phyloP scores from a whole-genome alignment of 2,113 vertebrate species.

The Bos javanicus region DNA sequence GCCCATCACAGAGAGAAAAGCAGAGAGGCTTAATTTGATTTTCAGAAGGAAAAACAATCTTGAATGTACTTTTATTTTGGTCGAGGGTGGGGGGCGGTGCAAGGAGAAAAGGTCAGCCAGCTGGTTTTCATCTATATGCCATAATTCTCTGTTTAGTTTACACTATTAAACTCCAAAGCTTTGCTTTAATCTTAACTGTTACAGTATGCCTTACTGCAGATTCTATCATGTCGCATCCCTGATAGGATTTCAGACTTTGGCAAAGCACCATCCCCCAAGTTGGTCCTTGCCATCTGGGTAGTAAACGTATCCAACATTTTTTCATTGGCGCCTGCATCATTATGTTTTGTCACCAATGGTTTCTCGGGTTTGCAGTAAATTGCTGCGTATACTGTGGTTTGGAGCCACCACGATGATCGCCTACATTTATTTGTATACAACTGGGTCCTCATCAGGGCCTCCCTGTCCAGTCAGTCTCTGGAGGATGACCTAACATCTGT shows the following conservation, averaged over 20 bases:
- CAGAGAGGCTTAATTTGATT: constrained; percentile 79
- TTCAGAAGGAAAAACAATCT: constrained; percentile 77
- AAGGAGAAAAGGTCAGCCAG: constrained; percentile 71
- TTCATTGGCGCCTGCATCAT: constrained; percentile 83
- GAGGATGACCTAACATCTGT: constrained; percentile 76
- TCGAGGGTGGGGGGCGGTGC: constrained; percentile 18
- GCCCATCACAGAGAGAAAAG: constrained; percentile 72
- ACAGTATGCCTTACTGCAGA: constrained; percentile 80
- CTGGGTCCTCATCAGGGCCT: constrained; percentile 72
- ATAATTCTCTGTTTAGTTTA: constrained; percentile 86
- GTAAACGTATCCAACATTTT: constrained; percentile 82
- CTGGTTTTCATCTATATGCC: constrained; percentile 82
- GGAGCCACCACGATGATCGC: constrained; percentile 74
- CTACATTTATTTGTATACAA: constrained; percentile 72
- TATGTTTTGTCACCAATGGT: constrained; percentile 83
- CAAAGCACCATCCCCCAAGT: constrained; percentile 76
- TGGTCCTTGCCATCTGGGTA: constrained; percentile 77
- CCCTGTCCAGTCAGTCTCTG: constrained; percentile 35
- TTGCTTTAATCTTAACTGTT: constrained; percentile 83
- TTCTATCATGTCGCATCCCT: constrained; percentile 81
- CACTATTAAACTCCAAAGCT: constrained; percentile 81
- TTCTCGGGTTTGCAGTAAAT: constrained; percentile 82
- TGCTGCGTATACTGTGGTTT: constrained; percentile 79
- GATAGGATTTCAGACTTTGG: constrained; percentile 80
- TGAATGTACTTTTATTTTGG: constrained; percentile 68